Evolutionary conservation across 2,113 vertebrate genomes (phyloP).

Genomic region (Erythrocercus mccallii): DNA sequence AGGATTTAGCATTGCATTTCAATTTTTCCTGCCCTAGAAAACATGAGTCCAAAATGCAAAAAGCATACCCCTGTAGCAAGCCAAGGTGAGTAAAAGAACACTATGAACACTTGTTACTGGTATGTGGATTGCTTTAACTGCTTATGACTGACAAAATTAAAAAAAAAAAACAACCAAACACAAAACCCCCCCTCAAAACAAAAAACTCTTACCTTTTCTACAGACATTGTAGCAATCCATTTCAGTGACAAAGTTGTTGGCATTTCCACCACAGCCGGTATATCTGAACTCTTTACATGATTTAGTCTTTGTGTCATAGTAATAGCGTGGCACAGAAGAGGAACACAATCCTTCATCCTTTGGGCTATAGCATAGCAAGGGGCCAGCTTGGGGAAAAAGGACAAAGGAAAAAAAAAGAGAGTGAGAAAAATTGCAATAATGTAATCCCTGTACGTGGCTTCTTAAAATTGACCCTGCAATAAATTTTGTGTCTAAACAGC

Average conservation of each 20-base stretch:
- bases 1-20: not conserved
- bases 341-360: conserved; percentile 85
- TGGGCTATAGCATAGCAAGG: conserved; percentile 81
- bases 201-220: conserved; percentile 67
- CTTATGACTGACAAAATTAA: not conserved
- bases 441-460: not conserved
- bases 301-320: conserved; percentile 79
- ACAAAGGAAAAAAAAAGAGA: not conserved
- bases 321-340: conserved; percentile 85
- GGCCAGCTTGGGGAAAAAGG: conserved; percentile 59
- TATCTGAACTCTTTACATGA: conserved; percentile 85
- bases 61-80: not conserved
- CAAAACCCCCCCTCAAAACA: not conserved
- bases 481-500: not conserved
- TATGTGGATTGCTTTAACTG: not conserved
- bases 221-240: conserved; percentile 80
- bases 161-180: not conserved
- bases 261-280: conserved; percentile 88
- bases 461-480: not conserved
- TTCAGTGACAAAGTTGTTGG: conserved; percentile 86
- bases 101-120: not conserved
- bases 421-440: not conserved
- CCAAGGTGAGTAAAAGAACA: not conserved
- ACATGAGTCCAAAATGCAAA: not conserved
- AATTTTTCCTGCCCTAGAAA: not conserved